Conservation (phyloP, 2,888 invertebrate species). For the Pristionchus exspectatus region DNA sequence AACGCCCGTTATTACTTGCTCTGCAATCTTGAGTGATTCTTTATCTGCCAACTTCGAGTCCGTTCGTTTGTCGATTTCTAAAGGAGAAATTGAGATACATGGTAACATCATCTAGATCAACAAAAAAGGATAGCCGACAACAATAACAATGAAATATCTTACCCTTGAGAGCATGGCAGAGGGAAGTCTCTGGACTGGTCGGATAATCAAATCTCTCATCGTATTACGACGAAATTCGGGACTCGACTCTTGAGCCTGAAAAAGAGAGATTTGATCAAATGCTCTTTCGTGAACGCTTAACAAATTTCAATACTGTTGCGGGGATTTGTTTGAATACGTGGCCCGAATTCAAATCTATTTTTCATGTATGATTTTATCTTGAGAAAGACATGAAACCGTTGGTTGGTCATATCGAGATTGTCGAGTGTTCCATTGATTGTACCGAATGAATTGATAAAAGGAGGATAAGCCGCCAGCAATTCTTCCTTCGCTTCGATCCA, state of each 20-base stretch:
- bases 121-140: no score
- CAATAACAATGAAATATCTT: neutral
- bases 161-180: slow-evolving; percentile 96
- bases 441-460: slow-evolving; percentile 98
- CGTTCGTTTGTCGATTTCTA: slow-evolving; percentile 55
- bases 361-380: slow-evolving; percentile 84
- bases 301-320: no score
- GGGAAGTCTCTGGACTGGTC: slow-evolving; percentile 97
- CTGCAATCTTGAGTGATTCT: slow-evolving; percentile 46
- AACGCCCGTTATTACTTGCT: slow-evolving; percentile 20
- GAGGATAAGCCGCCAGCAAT: slow-evolving; percentile 87
- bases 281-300: no score
- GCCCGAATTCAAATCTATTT: neutral
- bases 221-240: slow-evolving; percentile 97
- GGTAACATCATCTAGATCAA: neutral
- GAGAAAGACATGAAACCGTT: slow-evolving; percentile 97
- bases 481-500: slow-evolving; percentile 84
- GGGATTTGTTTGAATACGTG: no score
- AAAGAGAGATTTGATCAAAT: neutral
- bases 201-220: slow-evolving; percentile 94
- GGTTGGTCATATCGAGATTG: slow-evolving; percentile 92
- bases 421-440: slow-evolving; percentile 94
- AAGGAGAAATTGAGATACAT: neutral
- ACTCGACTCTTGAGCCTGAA: slow-evolving; percentile 82
- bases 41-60: slow-evolving; percentile 52